phyloP scores from a whole-genome alignment of 2,888 invertebrate species.

The Eupithecia subfuscata region DNA sequence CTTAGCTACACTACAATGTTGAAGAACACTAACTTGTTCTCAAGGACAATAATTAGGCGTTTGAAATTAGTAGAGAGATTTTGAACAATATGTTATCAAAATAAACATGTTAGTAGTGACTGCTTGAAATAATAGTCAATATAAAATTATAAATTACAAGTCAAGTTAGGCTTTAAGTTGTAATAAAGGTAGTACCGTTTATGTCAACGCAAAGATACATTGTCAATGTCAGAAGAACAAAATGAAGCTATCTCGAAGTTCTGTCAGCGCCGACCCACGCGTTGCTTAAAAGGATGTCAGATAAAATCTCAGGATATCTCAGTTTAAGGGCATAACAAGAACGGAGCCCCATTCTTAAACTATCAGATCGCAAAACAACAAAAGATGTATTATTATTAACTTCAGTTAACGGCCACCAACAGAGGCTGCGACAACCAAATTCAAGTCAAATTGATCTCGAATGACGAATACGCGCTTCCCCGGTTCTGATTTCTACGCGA shows the following conservation, averaged over 20 bases:
- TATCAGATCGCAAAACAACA: slow-evolving; percentile 16
- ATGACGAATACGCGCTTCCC: slow-evolving; percentile 56
- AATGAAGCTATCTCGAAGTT: slow-evolving; percentile 37
- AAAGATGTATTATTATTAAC: background rate
- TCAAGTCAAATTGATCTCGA: background rate
- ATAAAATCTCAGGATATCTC: slow-evolving; percentile 39
- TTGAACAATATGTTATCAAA: background rate
- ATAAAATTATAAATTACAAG: background rate
- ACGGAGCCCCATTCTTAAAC: slow-evolving; percentile 30
- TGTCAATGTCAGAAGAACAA: slow-evolving; percentile 26
- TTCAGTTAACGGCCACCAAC: slow-evolving; percentile 15
- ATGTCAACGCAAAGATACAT: background rate
- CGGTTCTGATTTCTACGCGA: slow-evolving; percentile 58
- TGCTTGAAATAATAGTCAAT: background rate
- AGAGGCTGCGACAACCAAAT: background rate
- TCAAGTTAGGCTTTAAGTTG: background rate
- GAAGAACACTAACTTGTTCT: slow-evolving; percentile 7
- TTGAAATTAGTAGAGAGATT: background rate
- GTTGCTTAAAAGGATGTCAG: slow-evolving; percentile 34
- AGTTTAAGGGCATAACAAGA: slow-evolving; percentile 29
- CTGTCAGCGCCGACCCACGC: slow-evolving; percentile 23
- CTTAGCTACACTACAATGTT: slow-evolving; percentile 46
- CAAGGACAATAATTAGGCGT: slow-evolving; percentile 4
- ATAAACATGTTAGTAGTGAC: background rate
- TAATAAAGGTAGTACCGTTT: background rate